phyloP scores from a whole-genome alignment of 1,140 invertebrate genomes.

The Ips typographus region DNA sequence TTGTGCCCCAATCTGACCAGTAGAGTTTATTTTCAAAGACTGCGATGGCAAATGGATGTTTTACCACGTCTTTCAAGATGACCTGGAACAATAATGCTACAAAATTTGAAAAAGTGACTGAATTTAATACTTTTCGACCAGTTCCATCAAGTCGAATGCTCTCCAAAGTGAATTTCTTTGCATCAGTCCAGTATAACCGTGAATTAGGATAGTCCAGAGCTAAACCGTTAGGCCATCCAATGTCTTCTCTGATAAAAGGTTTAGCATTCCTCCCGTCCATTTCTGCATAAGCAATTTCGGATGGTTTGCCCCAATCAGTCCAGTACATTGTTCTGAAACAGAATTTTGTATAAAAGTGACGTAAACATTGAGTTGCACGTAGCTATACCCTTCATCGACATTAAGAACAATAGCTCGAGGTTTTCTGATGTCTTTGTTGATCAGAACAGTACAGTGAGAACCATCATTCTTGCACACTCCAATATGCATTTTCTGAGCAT shows the following conservation, averaged over 20 bases:
- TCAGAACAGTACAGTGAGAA: conserved; percentile 62
- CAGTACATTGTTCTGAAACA: conserved; percentile 72
- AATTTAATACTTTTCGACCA: conserved; percentile 59
- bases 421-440: conserved; percentile 58
- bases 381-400: conserved; percentile 59
- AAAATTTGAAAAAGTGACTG: background rate
- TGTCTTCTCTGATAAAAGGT: conserved; percentile 65
- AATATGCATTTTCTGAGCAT: conserved; percentile 69
- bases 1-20: conserved; percentile 79
- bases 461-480: conserved; percentile 71
- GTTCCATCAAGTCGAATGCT: conserved; percentile 74
- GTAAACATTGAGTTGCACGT: conserved; percentile 7
- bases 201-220: conserved; percentile 83
- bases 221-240: conserved; percentile 85
- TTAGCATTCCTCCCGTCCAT: conserved; percentile 77
- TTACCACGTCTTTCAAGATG: conserved; percentile 59
- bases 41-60: conserved; percentile 79
- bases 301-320: conserved; percentile 77
- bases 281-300: conserved; percentile 73
- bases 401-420: conserved; percentile 66
- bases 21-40: conserved; percentile 86
- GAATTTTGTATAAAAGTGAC: background rate
- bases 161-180: conserved; percentile 71
- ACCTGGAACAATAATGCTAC: conserved; percentile 43
- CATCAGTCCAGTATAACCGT: conserved; percentile 78